A percentile compares a stretch with the other conserved stretches of the same genome.
phyloP scores from a whole-genome alignment of 2,113 vertebrate species.

The Laticauda colubrina region DNA sequence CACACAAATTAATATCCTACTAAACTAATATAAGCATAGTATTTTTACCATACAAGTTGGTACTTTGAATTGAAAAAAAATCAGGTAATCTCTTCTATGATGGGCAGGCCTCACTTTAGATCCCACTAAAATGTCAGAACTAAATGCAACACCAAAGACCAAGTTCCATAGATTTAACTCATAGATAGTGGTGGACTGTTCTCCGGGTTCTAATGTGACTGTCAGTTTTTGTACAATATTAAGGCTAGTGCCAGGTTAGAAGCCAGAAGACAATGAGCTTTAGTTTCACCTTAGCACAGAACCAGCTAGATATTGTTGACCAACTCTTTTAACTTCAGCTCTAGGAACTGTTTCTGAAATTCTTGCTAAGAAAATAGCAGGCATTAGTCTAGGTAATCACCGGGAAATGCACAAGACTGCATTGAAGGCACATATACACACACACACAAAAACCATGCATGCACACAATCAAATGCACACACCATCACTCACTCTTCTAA shows the following conservation, averaged over 20 bases:
- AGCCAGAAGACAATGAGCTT: background rate
- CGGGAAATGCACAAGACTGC: background rate
- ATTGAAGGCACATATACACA: background rate
- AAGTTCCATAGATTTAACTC: background rate
- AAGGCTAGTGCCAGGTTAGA: background rate
- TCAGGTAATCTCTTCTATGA: background rate
- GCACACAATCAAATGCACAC: background rate
- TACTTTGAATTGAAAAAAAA: background rate
- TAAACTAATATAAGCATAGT: background rate
- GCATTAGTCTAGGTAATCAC: background rate
- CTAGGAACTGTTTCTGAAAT: background rate
- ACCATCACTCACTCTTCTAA: background rate
- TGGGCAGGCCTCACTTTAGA: background rate
- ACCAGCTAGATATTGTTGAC: background rate
- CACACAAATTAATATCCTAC: background rate
- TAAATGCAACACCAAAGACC: background rate
- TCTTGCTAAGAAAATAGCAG: background rate
- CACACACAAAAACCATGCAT: too few relatives aligned
- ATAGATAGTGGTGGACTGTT: background rate
- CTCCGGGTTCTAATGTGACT: background rate
- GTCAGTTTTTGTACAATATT: background rate
- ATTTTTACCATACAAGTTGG: background rate
- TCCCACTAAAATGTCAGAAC: background rate
- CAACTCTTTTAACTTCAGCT: background rate
- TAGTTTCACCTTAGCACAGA: background rate